phyloP scores from a whole-genome alignment of 1,140 invertebrate species.

The Bombus fervidus region DNA sequence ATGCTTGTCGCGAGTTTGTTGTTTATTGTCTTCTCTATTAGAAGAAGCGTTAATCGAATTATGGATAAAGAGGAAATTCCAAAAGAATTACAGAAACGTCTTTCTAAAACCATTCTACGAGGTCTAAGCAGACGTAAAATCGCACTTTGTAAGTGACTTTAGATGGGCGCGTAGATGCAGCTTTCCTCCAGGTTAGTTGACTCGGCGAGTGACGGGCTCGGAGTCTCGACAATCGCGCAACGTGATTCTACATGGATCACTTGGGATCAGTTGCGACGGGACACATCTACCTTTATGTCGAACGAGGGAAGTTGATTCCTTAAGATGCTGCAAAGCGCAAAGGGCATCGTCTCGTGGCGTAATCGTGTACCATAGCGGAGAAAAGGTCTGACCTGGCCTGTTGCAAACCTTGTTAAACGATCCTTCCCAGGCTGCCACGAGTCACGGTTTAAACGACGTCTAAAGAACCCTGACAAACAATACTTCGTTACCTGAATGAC shows the following conservation, averaged over 20 bases:
- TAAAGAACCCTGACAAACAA: constrained; percentile 69
- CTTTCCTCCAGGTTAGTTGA: constrained; percentile 11
- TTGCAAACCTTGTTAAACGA: constrained; percentile 71
- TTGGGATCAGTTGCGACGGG: constrained; percentile 40
- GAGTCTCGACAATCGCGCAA: constrained; percentile 44
- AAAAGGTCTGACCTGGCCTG: constrained; percentile 63
- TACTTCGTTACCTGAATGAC: constrained; percentile 41
- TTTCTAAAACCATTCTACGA: neutral
- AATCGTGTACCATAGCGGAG: constrained; percentile 41
- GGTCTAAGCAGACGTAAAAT: neutral
- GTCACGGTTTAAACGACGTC: constrained; percentile 73
- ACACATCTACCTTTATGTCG: constrained; percentile 40
- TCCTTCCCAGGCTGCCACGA: constrained; percentile 65
- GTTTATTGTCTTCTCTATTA: too few relatives aligned
- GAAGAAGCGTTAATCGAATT: too few relatives aligned
- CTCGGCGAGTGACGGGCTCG: neutral
- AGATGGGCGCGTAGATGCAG: constrained; percentile 9
- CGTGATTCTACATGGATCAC: constrained; percentile 59
- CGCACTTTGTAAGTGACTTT: neutral
- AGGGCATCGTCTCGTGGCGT: constrained; percentile 61
- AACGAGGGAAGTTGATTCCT: constrained; percentile 33
- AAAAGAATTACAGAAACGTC: neutral
- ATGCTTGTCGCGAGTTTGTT: too few relatives aligned
- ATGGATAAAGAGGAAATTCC: too few relatives aligned
- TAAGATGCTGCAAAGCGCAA: constrained; percentile 24